Percentiles rank a stretch among this genome's conserved stretches.
These are phyloP conservation scores for Plectropomus leopardus DNA, from an alignment of 2,113 vertebrate genomes.

Conservation along the genomic window DNA sequence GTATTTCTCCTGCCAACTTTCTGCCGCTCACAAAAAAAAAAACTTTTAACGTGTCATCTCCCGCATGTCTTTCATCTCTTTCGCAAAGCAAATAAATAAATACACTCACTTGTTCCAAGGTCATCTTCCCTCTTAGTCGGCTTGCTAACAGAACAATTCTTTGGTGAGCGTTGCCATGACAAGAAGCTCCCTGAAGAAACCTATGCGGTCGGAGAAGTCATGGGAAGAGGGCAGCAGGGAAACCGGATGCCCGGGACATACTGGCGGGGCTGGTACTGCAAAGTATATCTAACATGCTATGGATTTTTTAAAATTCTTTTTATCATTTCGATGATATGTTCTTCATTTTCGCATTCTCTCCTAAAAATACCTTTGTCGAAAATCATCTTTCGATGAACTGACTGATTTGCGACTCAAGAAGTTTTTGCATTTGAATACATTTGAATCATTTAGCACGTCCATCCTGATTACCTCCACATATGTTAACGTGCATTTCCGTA, in stretches of 20 bases:
- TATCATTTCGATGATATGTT: not conserved
- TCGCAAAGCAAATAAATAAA: constrained; percentile 57
- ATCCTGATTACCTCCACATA: not conserved
- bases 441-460: not conserved
- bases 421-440: not conserved
- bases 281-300: not conserved
- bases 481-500: not conserved
- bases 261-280: constrained; percentile 34
- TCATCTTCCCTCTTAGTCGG: constrained; percentile 43
- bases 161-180: constrained; percentile 75
- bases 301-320: not conserved
- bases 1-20: constrained; percentile 58
- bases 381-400: not conserved
- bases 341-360: not conserved
- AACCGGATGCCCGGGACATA: constrained; percentile 61
- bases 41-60: constrained; percentile 58
- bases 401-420: not conserved
- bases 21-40: constrained; percentile 52
- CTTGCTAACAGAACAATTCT: constrained; percentile 58
- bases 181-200: constrained; percentile 67
- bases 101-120: constrained; percentile 43
- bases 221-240: constrained; percentile 65
- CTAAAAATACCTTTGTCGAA: not conserved
- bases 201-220: constrained; percentile 69
- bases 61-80: constrained; percentile 21